Percentiles rank a stretch among this genome's conserved stretches.
Conservation (phyloP, 2,888 invertebrate genomes). For the Bombylius major region DNA sequence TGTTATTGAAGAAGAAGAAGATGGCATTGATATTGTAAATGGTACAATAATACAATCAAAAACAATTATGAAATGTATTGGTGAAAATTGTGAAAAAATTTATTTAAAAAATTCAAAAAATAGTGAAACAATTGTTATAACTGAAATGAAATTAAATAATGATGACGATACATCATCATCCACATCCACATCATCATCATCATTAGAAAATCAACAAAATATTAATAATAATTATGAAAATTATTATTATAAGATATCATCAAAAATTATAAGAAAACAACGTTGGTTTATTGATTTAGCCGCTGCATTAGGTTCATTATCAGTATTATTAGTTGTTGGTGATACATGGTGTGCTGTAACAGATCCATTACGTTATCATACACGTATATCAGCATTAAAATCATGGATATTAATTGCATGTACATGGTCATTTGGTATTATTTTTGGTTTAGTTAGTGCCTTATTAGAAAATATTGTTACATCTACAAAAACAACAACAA, state of each 20-base stretch:
- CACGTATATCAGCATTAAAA: constrained; percentile 36
- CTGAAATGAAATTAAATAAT: constrained; percentile 25
- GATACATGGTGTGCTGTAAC: constrained; percentile 49
- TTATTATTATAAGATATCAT: not conserved
- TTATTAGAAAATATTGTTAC: constrained; percentile 32
- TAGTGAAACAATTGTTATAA: constrained; percentile 26
- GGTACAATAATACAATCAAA: too few relatives aligned
- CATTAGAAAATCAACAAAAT: not conserved
- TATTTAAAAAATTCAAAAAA: constrained; percentile 27
- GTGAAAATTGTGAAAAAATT: constrained; percentile 1
- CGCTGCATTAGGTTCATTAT: constrained; percentile 33
- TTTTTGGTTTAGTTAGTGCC: constrained; percentile 35
- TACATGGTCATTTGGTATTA: constrained; percentile 33
- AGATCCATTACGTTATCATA: constrained; percentile 46
- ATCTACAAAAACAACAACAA: constrained; percentile 21
- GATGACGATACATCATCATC: constrained; percentile 6
- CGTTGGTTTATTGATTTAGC: constrained; percentile 35
- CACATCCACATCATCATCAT: not conserved
- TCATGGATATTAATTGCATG: constrained; percentile 35
- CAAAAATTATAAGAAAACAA: constrained; percentile 14
- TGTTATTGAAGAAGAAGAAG: not conserved
- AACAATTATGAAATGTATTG: too few relatives aligned
- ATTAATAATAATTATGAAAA: not conserved
- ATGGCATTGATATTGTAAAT: too few relatives aligned
- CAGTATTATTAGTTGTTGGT: constrained; percentile 35